phyloP scores from a whole-genome alignment of 2,888 invertebrate species.

The Ornithoptera priamus region DNA sequence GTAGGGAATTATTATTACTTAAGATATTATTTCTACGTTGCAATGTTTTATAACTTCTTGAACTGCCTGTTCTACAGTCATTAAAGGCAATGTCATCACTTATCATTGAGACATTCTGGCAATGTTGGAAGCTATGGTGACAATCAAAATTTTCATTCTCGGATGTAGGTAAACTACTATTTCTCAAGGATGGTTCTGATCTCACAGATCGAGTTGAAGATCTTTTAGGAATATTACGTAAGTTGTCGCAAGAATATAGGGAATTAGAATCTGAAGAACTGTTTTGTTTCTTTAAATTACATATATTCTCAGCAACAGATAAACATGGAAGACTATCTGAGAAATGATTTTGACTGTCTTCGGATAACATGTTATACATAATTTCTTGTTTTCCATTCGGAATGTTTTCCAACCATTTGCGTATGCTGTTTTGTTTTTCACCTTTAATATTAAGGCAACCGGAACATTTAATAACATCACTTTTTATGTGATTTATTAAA shows the following conservation, averaged over 20 bases:
- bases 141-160: conserved; percentile 53
- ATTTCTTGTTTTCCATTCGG: conserved; percentile 67
- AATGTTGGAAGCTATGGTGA: conserved; percentile 47
- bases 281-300: conserved; percentile 61
- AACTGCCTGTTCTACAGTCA: conserved; percentile 49
- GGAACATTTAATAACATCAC: conserved; percentile 71
- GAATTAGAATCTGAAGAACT: conserved; percentile 59
- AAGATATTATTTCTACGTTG: conserved; percentile 49
- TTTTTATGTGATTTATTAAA: conserved; percentile 64
- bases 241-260: conserved; percentile 51
- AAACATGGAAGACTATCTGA: conserved; percentile 63
- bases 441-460: conserved; percentile 80
- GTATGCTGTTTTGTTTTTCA: conserved; percentile 86
- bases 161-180: conserved; percentile 68
- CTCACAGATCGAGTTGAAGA: conserved; percentile 63
- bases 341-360: conserved; percentile 48
- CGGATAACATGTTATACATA: conserved; percentile 50
- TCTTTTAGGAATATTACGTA: conserved; percentile 47
- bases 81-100: conserved; percentile 59
- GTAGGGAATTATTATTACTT: conserved; percentile 65
- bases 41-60: conserved; percentile 43
- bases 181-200: conserved; percentile 67
- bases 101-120: conserved; percentile 55
- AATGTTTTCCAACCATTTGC: conserved; percentile 88
- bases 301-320: conserved; percentile 49